A percentile compares a stretch with the other conserved stretches of the same genome.
Conservation (phyloP, 2,113 vertebrate genomes). For the Thymallus thymallus region DNA sequence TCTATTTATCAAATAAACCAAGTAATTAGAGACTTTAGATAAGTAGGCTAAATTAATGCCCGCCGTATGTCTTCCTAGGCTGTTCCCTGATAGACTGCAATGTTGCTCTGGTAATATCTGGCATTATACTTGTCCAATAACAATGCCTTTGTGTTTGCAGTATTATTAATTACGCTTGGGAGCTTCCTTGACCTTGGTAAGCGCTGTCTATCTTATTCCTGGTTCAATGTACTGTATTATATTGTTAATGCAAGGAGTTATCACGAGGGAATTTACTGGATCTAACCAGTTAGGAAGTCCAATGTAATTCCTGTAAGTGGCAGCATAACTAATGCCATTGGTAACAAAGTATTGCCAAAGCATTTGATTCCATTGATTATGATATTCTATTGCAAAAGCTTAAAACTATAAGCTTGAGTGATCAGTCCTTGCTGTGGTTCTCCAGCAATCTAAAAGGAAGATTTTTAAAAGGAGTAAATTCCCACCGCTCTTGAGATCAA, state of each 20-base stretch:
- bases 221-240: conserved; percentile 64
- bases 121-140: conserved; percentile 78
- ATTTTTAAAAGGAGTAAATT: too few relatives aligned
- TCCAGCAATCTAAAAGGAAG: too few relatives aligned
- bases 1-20: conserved; percentile 88
- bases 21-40: conserved; percentile 82
- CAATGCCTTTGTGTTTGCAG: conserved; percentile 75
- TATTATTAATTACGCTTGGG: conserved; percentile 69
- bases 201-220: conserved; percentile 58
- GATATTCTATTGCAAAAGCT: too few relatives aligned
- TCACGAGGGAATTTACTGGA: conserved; percentile 62
- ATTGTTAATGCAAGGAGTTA: conserved; percentile 64
- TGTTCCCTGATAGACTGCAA: conserved; percentile 71
- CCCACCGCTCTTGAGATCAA: too few relatives aligned
- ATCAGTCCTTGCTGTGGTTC: too few relatives aligned
- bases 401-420: too few relatives aligned
- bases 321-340: conserved; percentile 12
- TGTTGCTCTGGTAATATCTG: conserved; percentile 73
- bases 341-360: background rate
- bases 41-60: conserved; percentile 80
- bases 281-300: conserved; percentile 56
- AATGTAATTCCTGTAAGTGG: conserved; percentile 51
- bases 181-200: conserved; percentile 74
- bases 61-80: conserved; percentile 72
- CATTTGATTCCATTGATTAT: too few relatives aligned